These are phyloP conservation scores for Erinaceus europaeus DNA, from an alignment of 2,113 vertebrate genomes.

Conservation along the genomic window DNA sequence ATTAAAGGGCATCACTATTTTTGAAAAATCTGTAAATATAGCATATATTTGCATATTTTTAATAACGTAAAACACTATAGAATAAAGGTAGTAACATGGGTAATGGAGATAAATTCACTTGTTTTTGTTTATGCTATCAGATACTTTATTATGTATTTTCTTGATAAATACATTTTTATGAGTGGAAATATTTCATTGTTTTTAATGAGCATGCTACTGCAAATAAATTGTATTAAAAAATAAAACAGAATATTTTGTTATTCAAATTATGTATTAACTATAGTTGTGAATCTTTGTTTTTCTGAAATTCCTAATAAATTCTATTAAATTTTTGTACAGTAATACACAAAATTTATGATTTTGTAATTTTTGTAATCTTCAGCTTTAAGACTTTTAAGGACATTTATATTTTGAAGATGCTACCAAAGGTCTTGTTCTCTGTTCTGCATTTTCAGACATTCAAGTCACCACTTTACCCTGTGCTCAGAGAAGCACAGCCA, in stretches of 20 bases:
- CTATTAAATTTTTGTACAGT: conserved; percentile 54
- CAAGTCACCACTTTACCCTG: too few relatives aligned
- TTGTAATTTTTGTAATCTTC: too few relatives aligned
- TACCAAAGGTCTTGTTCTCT: conserved; percentile 15
- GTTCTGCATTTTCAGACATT: not conserved
- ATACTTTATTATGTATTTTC: conserved; percentile 71
- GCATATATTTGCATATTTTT: conserved; percentile 48
- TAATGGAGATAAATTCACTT: conserved; percentile 59
- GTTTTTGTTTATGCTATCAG: conserved; percentile 71
- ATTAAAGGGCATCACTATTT: conserved; percentile 34
- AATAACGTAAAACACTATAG: conserved; percentile 52
- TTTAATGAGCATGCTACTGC: conserved; percentile 67
- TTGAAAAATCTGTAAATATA: conserved; percentile 51
- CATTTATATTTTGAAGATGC: not conserved
- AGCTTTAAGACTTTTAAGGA: not conserved
- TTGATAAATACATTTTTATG: conserved; percentile 75
- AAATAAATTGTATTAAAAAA: conserved; percentile 69
- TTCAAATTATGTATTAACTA: conserved; percentile 64
- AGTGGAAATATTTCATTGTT: conserved; percentile 70
- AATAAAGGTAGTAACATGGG: conserved; percentile 67
- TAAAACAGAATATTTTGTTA: conserved; percentile 72
- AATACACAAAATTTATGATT: conserved; percentile 17
- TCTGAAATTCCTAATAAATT: conserved; percentile 62
- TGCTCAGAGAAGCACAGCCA: too few relatives aligned
- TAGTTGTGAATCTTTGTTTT: conserved; percentile 53